Conservation (phyloP, 2,113 vertebrate species). For the Choloepus hoffmanni region DNA sequence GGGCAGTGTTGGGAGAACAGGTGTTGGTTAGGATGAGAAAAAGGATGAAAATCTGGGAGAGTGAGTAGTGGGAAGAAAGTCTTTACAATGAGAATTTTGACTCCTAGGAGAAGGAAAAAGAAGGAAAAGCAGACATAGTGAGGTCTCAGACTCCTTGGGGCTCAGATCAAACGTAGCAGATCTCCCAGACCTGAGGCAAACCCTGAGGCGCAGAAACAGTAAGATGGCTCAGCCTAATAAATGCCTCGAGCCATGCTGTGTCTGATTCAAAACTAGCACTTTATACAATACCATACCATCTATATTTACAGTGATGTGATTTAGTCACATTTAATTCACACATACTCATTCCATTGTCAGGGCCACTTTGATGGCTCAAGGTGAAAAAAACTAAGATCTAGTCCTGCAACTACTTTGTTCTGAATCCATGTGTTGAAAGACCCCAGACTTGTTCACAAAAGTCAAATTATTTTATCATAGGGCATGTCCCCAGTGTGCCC, state of each 20-base stretch:
- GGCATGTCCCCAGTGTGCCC: background rate
- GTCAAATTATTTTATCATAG: background rate
- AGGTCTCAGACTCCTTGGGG: constrained; percentile 42
- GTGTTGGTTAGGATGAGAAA: background rate
- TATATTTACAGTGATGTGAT: constrained; percentile 54
- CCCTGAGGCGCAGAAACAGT: constrained; percentile 65
- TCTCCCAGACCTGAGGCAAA: constrained; percentile 66
- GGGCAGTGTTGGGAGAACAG: background rate
- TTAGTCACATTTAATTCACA: constrained; percentile 45
- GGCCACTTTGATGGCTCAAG: background rate
- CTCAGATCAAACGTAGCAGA: constrained; percentile 67
- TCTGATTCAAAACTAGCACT: constrained; percentile 55
- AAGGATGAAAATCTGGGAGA: background rate
- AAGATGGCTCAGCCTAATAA: constrained; percentile 49
- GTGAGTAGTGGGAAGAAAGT: background rate
- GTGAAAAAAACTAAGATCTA: background rate
- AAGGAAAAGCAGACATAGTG: constrained; percentile 5
- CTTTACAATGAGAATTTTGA: constrained; percentile 39
- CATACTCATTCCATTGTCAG: background rate
- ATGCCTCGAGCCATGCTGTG: constrained; percentile 11
- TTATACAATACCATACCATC: background rate
- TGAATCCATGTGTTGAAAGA: background rate
- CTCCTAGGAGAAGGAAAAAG: background rate
- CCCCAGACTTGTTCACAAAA: background rate
- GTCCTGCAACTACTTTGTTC: background rate